Evolutionary conservation across 2,113 vertebrate genomes (phyloP), one percentile per base, ranked within the genome.

Genomic region (Terrapene triunguis): DNA sequence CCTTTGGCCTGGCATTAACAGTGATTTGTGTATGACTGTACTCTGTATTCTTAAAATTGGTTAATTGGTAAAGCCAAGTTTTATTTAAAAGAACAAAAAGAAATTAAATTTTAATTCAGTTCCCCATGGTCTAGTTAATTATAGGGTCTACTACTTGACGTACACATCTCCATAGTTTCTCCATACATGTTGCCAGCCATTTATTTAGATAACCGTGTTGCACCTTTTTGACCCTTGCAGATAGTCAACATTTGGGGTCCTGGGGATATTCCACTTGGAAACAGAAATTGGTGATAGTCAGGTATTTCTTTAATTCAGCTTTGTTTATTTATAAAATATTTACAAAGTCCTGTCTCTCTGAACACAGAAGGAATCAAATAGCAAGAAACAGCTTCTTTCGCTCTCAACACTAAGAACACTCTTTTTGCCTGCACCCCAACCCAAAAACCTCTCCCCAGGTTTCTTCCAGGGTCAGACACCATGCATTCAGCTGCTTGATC

Each of bases 11-110:
- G 87, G 69, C n/a, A 89, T 81, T 95, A 97, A 95, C 57, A 74
- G 69, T 22, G 80, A 96, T 17, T 87, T 97, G 89, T 92, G 93
- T 87, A 84, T 65, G 88, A 94, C 90, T 89, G 57, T 92, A 92
- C 54, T 4, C 91, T 76, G 81, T 93, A 95, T 91, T 91, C 94
- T 89, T 92, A 81, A 95, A 94, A 86, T 87, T 94, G 85, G 96
- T 96, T 96, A 97, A 97, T 96, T 95, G 96, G 57, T 53, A 95
- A 90, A 90, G 88, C 91, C 92, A 89, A 74, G 54, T 95, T 89
- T 94, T 87, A 93, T 96, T 92, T 93, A 79, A 93, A 93, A 95
- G 69, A 87, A 74, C 51, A 92, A 57, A 96, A 87, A 19, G n/a
- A n/a, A 97, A 82, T 88, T 65, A 89, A 74, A 93, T 95, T 93